Evolutionary conservation across 2,797 vertebrate species (phyloP), one percentile per base, ranked within the genome.

Genomic region (Garrulus glandarius): DNA sequence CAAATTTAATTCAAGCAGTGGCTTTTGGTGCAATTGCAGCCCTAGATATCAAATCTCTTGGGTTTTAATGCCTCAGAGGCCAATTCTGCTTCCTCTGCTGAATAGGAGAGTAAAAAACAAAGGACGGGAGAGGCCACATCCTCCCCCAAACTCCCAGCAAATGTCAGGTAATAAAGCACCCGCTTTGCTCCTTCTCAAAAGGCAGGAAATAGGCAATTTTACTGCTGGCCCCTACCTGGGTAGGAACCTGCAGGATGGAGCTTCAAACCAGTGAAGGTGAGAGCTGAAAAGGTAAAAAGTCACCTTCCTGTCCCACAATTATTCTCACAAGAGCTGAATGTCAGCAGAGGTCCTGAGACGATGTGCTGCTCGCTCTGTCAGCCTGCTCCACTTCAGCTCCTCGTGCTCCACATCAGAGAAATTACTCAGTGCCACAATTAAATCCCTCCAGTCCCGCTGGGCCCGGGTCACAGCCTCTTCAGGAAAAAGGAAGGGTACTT

Each of bases 391-490:
- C 75, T 95, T 46, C 79, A 61, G 63, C 61, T 92, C 74, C 57
- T 57, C 8, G 34, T 29, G 79, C 37, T 90, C 44, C 64, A 56
- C 50, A 52, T 47, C 89, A 88, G 14, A 60, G 81, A 68, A 82
- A 87, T 76, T 56, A 74, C 96, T 91, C 70, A 26, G 65, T 36
- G 85, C 69, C 57, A 88, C 93, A 81, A 52, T 94, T 75, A 92
- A 94, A 88, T 18, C 87, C 56, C 65, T 34, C 7, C 64, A 21
- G 49, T 13, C 79, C 93, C 37, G 0, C 3, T 39, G 87, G 87
- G 46, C 57, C 39, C 8, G 30, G 83, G 76, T 37, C 71, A 65
- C 26, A 75, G 82, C 30, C 53, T 44, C 87, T 37, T 12, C 37
- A 89, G 76, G 43, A 71, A 20, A 37, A 61, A 43, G 64, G 69